phyloP scores from a whole-genome alignment of 2,888 invertebrate genomes.

The Lasioglossum morio region DNA sequence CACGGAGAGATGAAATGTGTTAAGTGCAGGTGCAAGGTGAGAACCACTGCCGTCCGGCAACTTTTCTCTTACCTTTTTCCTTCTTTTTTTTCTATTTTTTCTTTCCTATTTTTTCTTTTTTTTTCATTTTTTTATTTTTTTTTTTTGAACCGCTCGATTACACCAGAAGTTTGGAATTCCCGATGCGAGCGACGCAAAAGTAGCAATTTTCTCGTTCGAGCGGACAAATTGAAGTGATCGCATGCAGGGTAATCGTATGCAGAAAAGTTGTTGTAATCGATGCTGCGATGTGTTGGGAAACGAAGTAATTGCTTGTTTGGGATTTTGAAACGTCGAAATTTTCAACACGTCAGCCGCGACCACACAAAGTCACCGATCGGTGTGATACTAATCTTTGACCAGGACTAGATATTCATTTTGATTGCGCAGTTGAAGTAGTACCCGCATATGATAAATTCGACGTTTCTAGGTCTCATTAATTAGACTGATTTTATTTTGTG shows the following conservation, averaged over 20 bases:
- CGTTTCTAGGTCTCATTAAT: too few species aligned
- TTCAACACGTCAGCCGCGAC: background rate
- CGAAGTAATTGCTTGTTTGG: background rate
- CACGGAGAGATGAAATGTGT: slow-evolving; percentile 96
- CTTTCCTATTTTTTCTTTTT: background rate
- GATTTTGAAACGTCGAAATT: background rate
- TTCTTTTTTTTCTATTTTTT: background rate
- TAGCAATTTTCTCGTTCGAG: background rate
- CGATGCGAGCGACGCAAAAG: background rate
- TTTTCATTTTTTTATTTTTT: too few species aligned
- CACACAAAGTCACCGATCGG: background rate
- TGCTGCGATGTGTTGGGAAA: background rate
- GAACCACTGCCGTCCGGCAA: background rate
- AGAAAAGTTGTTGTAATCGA: background rate
- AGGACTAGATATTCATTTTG: background rate
- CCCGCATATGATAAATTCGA: too few species aligned
- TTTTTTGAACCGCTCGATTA: background rate
- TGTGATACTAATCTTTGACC: background rate
- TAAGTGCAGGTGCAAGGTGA: slow-evolving; percentile 95
- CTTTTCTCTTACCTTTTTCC: background rate
- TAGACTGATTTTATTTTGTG: too few species aligned
- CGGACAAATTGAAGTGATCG: background rate
- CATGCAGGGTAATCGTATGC: background rate
- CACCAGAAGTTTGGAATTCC: background rate
- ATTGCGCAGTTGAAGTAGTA: too few species aligned